Evolutionary conservation across 2,888 invertebrate genomes (phyloP).

Genomic region (Gonocerus acuteangulatus): DNA sequence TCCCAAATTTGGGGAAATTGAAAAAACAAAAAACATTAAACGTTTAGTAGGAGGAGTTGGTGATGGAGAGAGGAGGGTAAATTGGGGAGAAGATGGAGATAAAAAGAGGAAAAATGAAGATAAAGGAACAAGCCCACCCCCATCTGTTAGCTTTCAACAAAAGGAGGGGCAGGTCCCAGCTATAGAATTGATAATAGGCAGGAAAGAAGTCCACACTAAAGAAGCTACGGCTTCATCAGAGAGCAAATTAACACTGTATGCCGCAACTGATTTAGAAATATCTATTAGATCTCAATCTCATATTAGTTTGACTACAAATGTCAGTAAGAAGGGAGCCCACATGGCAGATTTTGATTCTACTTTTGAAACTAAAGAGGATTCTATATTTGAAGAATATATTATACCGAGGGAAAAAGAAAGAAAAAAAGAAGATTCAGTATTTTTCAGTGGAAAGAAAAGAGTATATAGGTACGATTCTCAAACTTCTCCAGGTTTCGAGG

Average conservation of each 20-base stretch:
- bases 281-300: constrained; percentile 50
- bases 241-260: constrained; percentile 49
- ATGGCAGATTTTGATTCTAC: constrained; percentile 47
- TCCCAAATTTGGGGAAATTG: constrained; percentile 37
- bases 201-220: constrained; percentile 49
- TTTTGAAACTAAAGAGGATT: constrained; percentile 44
- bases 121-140: constrained; percentile 40
- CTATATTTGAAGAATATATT: constrained; percentile 43
- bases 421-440: constrained; percentile 48
- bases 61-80: constrained; percentile 42
- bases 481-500: constrained; percentile 40
- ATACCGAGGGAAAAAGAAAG: constrained; percentile 42
- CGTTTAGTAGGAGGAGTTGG: constrained; percentile 41
- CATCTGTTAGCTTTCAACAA: constrained; percentile 33
- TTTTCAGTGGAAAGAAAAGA: constrained; percentile 49
- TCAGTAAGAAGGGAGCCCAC: constrained; percentile 46
- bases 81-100: constrained; percentile 29
- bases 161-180: constrained; percentile 40
- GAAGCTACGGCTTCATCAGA: constrained; percentile 50
- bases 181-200: constrained; percentile 48
- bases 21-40: constrained; percentile 37
- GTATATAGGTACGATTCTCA: constrained; percentile 47
- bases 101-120: constrained; percentile 37
- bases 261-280: constrained; percentile 50
- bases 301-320: constrained; percentile 48